These are phyloP conservation scores for Python bivittatus DNA, from an alignment of 2,113 vertebrate genomes.

Conservation along the genomic window DNA sequence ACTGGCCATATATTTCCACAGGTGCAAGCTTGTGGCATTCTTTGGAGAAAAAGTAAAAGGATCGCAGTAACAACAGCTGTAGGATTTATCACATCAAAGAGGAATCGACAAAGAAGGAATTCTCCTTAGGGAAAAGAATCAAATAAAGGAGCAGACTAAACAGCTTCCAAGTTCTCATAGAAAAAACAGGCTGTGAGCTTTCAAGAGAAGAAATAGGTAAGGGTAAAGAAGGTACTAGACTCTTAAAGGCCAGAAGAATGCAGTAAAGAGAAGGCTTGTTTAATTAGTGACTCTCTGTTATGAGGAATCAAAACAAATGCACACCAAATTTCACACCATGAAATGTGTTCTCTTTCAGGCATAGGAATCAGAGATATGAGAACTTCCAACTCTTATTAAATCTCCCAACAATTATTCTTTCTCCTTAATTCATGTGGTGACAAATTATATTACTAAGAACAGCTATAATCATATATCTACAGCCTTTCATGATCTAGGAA, in stretches of 20 bases:
- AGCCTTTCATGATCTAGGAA: background rate
- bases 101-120: background rate
- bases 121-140: background rate
- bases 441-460: background rate
- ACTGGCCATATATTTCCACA: background rate
- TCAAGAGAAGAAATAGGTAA: background rate
- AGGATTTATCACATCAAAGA: background rate
- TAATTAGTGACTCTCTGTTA: background rate
- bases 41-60: background rate
- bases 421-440: background rate
- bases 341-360: background rate
- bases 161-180: background rate
- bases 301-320: background rate
- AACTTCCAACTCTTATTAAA: background rate
- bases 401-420: background rate
- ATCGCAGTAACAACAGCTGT: background rate
- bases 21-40: background rate
- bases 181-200: background rate
- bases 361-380: background rate
- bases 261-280: background rate
- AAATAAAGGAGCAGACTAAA: background rate
- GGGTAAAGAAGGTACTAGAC: background rate
- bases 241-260: background rate
- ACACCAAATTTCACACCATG: background rate
- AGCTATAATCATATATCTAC: background rate